phyloP scores from a whole-genome alignment of 1,140 invertebrate species.

The Ectropis grisescens region DNA sequence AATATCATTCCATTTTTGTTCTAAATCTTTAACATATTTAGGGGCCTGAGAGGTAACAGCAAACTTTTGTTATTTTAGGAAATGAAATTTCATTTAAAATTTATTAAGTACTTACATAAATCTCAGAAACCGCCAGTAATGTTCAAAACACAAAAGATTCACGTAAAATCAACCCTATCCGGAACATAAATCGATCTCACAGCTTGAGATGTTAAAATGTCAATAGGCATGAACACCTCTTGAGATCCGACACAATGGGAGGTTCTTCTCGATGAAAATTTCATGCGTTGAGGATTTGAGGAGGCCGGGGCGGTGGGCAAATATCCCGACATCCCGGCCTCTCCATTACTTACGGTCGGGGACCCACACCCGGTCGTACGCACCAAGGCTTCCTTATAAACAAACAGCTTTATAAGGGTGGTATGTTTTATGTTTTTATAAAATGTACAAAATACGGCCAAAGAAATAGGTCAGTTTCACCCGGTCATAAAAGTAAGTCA shows the following conservation, averaged over 20 bases:
- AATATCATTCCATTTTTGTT: too few relatives aligned
- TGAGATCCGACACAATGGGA: conserved; percentile 11
- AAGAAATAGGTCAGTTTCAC: too few relatives aligned
- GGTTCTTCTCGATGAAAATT: conserved; percentile 21
- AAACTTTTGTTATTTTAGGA: too few relatives aligned
- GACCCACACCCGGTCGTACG: conserved; percentile 12
- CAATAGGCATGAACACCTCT: conserved; percentile 13
- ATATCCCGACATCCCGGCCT: conserved; percentile 23
- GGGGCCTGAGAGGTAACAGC: too few relatives aligned
- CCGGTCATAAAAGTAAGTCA: too few relatives aligned
- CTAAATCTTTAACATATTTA: too few relatives aligned
- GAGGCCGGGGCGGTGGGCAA: conserved; percentile 14
- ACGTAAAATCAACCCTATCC: too few relatives aligned
- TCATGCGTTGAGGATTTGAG: conserved; percentile 19
- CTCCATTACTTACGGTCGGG: conserved; percentile 34
- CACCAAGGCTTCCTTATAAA: conserved; percentile 18
- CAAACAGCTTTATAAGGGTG: conserved; percentile 15
- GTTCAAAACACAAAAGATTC: too few relatives aligned
- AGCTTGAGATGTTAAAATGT: conserved; percentile 7
- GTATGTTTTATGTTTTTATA: conserved; percentile 3
- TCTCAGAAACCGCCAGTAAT: too few relatives aligned
- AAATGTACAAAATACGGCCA: not conserved
- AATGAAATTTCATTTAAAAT: too few relatives aligned
- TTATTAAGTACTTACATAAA: too few relatives aligned
- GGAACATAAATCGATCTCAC: too few relatives aligned